Base-by-base conservation (phyloP, 2,888 invertebrate species). In the Hypselothyrea guttata region DNA sequence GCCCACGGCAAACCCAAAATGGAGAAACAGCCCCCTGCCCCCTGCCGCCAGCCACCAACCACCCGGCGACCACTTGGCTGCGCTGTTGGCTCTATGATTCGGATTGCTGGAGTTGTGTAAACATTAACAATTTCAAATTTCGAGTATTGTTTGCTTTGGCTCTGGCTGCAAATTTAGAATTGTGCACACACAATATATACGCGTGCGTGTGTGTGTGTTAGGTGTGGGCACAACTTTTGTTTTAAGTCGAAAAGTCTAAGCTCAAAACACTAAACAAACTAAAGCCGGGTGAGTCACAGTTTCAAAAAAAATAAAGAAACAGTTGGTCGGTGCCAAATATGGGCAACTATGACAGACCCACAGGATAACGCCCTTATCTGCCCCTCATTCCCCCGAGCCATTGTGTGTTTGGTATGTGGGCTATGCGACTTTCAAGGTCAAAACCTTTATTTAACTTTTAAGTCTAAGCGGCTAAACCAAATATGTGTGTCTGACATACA, bases 41-140 rank as follows among this genome's bases (percentile, higher is more conserved):
- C n/a, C n/a, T n/a, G n/a, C n/a, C n/a, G n/a, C n/a, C n/a, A n/a
- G n/a, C n/a, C n/a, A n/a, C n/a, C n/a, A n/a, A n/a, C n/a, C n/a
- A n/a, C n/a, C n/a, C 13, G 35, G 30, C 9, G 11, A 4, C 28
- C 28, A 8, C 11, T 33, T 64, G 47, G 55, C 42, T 70, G 64
- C 3, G 47, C 45, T 70, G 55, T 61, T 35, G 55, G 58, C 44
- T 59, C 52, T 69, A 55, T 65, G 71, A 59, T 57, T 69, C 45
- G 46, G 52, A 55, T 49, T 71, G 46, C 71, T 66, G 53, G 53
- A 69, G 60, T 66, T 69, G 67, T 75, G 79, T 72, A 84, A 85
- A 85, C 75, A 84, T 85, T 84, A 77, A 72, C 77, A 84, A 85
- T 77, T 84, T 79, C 76, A 82, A 74, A 84, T 76, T 77, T 85